Conservation (phyloP, 2,888 invertebrate species). For the Acleris literana region DNA sequence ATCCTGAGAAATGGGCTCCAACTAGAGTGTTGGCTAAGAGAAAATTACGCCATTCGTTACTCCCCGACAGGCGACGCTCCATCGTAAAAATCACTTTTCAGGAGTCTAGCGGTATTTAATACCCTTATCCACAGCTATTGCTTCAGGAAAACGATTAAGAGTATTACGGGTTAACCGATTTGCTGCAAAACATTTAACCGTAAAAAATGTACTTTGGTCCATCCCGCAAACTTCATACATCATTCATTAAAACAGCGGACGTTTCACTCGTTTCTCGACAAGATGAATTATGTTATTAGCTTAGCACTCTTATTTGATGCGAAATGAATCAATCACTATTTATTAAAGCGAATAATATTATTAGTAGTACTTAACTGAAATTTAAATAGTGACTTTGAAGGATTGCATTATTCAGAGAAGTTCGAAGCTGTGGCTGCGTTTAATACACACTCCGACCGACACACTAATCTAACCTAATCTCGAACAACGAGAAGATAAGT, state of each 20-base stretch:
- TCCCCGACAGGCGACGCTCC: conserved; percentile 46
- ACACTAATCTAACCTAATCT: too few relatives aligned
- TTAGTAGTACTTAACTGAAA: too few relatives aligned
- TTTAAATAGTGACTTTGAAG: too few relatives aligned
- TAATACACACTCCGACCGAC: neutral
- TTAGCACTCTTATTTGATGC: too few relatives aligned
- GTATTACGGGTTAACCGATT: neutral
- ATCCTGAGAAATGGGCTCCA: conserved; percentile 61
- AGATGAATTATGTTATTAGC: too few relatives aligned
- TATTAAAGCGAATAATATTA: too few relatives aligned
- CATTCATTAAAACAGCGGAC: too few relatives aligned
- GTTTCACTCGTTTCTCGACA: too few relatives aligned
- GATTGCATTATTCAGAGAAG: neutral
- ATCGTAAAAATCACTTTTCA: conserved; percentile 35
- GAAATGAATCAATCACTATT: too few relatives aligned
- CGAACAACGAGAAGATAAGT: neutral
- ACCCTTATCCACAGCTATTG: conserved; percentile 8
- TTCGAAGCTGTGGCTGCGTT: neutral
- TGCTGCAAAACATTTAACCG: too few relatives aligned
- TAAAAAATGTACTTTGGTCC: too few relatives aligned
- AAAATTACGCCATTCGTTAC: conserved; percentile 54
- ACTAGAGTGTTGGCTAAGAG: conserved; percentile 41
- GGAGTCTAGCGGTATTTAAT: conserved; percentile 18
- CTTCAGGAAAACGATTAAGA: conserved; percentile 1
- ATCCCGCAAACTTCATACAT: too few relatives aligned